Evolutionary conservation across 2,113 vertebrate species (phyloP).

Genomic region (Hiodon tergisus): DNA sequence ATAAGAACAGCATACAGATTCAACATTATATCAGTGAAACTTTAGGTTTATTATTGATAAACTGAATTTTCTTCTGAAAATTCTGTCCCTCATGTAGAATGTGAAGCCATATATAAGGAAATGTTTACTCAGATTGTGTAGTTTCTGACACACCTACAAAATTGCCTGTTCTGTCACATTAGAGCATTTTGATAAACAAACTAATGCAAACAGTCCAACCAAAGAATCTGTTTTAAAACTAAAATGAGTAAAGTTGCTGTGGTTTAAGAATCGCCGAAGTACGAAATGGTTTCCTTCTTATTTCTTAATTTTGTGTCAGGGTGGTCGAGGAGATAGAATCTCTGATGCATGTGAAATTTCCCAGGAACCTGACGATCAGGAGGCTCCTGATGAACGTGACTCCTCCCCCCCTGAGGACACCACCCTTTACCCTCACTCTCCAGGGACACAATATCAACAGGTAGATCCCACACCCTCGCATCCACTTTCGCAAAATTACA

Average conservation of each 20-base stretch:
- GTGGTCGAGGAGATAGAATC: not conserved
- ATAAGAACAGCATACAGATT: not conserved
- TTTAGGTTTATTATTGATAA: too few relatives aligned
- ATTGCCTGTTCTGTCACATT: too few relatives aligned
- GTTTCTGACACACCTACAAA: too few relatives aligned
- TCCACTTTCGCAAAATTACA: not conserved
- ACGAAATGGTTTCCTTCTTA: not conserved
- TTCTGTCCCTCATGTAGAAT: too few relatives aligned
- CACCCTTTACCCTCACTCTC: constrained; percentile 90
- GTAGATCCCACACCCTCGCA: constrained; percentile 50
- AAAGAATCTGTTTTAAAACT: too few relatives aligned
- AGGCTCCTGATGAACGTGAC: constrained; percentile 94
- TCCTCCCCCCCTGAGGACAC: constrained; percentile 96
- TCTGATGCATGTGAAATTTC: constrained; percentile 34
- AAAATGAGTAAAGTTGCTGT: too few relatives aligned
- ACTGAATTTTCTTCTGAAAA: too few relatives aligned
- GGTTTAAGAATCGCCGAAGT: too few relatives aligned
- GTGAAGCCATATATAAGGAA: too few relatives aligned
- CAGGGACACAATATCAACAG: constrained; percentile 95
- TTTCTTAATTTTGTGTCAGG: not conserved
- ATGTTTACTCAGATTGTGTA: too few relatives aligned
- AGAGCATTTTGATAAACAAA: too few relatives aligned
- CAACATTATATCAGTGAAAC: constrained; percentile 13
- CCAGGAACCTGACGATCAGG: constrained; percentile 95
- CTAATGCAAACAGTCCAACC: too few relatives aligned